Evolutionary conservation across 2,888 invertebrate genomes (phyloP).

Genomic region (Himalopsyche kuldschensis): DNA sequence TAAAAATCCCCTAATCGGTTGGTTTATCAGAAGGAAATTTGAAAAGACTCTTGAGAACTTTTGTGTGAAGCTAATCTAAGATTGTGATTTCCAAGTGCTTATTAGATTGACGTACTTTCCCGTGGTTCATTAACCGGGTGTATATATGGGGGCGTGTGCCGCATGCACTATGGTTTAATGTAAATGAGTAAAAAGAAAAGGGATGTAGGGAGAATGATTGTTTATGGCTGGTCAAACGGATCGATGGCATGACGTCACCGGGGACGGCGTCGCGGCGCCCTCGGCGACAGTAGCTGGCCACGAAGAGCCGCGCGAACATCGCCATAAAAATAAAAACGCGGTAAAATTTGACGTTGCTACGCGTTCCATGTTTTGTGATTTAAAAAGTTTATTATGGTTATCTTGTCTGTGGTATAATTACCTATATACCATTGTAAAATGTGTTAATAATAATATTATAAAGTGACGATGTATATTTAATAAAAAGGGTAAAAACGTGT

Average conservation of each 20-base stretch:
- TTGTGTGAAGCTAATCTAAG: not conserved
- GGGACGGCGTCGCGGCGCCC: constrained; percentile 41
- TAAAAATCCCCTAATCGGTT: too few species aligned
- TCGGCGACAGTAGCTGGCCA: not conserved
- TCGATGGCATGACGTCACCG: constrained; percentile 39
- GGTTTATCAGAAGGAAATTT: too few species aligned
- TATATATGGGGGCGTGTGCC: not conserved
- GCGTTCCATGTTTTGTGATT: not conserved
- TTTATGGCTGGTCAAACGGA: not conserved
- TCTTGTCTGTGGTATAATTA: not conserved
- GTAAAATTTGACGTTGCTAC: not conserved
- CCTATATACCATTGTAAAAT: too few species aligned
- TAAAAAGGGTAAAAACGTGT: too few species aligned
- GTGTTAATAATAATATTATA: too few species aligned
- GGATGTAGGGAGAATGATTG: not conserved
- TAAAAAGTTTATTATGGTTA: not conserved
- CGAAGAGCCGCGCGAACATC: not conserved
- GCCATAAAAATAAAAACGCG: not conserved
- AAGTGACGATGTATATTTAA: too few species aligned
- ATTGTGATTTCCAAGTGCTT: not conserved
- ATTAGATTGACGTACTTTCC: not conserved
- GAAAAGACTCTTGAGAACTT: not conserved
- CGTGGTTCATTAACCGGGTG: not conserved
- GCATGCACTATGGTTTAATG: not conserved
- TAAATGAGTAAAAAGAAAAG: not conserved